Base-by-base conservation (phyloP, 2,797 vertebrate species). In the Hoplostethus mediterraneus region DNA sequence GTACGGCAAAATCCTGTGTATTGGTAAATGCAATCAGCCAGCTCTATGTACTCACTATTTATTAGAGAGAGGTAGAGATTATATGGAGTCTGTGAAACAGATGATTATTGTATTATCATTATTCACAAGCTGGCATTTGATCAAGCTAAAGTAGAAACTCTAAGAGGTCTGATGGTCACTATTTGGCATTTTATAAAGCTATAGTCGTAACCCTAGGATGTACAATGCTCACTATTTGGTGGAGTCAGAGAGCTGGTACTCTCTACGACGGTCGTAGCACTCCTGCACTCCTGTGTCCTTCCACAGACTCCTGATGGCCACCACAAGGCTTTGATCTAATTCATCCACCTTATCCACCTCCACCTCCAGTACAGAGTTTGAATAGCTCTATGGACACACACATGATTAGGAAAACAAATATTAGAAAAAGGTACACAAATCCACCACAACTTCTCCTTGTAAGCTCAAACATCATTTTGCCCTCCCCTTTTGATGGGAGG, bases 211-310 rank as follows among this genome's bases (percentile, higher is more conserved):
- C 6, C 21, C 54, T 28, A 17, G 3, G 31, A 2, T 28, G 4
- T 66, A 12, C 4, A 0, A 1, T 55, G 89, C 96, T 94, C 92
- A 96, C 95, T 96, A 95, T 88, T 96, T 96, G 78, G 95, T 91
- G 13, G 95, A 96, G 83, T 96, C 95, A 0, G 95, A 96, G 73
- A 97, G 92, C 87, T 98, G 95, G 75, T 95, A 96, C 55, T 97
- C 95, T 62, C 95, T 88, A 64, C 94, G 83, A 11, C 96, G 92
- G 28, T 95, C 89, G 0, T 96, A 97, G 71, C 95, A 96, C 63
- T 96, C 93, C 91, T 95, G 95, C 71, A 96, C 92, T 28, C 95
- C 95, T 0, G 68, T 59, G 21, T 98, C 96, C 0, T 80, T 68
- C 95, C 96, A 97, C 47, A 98, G 92, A 63, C 88, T 91, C 77